Percentiles rank a stretch among this genome's conserved stretches.
Evolutionary conservation across 1,140 invertebrate genomes (phyloP).

Genomic region (Drosophila bocqueti): DNA sequence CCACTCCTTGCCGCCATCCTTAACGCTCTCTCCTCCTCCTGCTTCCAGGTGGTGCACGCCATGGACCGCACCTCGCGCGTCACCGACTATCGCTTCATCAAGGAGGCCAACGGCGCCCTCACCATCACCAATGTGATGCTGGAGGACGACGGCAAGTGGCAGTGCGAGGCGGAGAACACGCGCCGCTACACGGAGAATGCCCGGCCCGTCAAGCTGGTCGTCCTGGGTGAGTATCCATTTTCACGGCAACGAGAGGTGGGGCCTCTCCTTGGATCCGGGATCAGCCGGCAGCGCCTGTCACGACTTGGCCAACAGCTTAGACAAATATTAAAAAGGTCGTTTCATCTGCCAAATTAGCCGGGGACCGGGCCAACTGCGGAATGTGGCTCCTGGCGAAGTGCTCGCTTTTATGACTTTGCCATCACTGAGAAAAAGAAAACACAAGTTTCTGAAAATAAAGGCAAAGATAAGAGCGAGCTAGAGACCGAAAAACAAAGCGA

Average conservation of each 20-base stretch:
- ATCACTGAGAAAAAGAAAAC: neutral
- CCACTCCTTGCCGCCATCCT: conserved; percentile 13
- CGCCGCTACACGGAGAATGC: conserved; percentile 87
- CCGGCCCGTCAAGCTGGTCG: conserved; percentile 88
- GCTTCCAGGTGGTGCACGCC: conserved; percentile 85
- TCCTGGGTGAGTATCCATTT: conserved; percentile 87
- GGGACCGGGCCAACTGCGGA: conserved; percentile 38
- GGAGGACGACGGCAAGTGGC: conserved; percentile 90
- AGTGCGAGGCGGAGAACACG: conserved; percentile 88
- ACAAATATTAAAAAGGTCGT: conserved; percentile 59
- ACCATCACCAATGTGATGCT: conserved; percentile 89
- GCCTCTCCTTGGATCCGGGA: neutral
- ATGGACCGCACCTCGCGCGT: conserved; percentile 86
- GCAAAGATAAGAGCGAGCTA: neutral
- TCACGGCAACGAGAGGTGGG: neutral
- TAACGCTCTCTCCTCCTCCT: conserved; percentile 6
- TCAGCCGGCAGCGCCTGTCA: conserved; percentile 14
- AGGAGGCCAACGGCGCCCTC: conserved; percentile 87
- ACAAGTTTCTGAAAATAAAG: conserved; percentile 2
- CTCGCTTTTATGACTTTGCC: conserved; percentile 23
- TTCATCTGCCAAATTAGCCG: conserved; percentile 69
- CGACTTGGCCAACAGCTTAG: conserved; percentile 50
- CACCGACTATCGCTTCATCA: conserved; percentile 86
- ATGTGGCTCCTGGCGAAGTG: conserved; percentile 18
- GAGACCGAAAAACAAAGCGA: neutral